Evolutionary conservation across 2,888 invertebrate genomes (phyloP), one percentile per base, ranked within the genome.

Genomic region (Nesidiocoris tenuis): DNA sequence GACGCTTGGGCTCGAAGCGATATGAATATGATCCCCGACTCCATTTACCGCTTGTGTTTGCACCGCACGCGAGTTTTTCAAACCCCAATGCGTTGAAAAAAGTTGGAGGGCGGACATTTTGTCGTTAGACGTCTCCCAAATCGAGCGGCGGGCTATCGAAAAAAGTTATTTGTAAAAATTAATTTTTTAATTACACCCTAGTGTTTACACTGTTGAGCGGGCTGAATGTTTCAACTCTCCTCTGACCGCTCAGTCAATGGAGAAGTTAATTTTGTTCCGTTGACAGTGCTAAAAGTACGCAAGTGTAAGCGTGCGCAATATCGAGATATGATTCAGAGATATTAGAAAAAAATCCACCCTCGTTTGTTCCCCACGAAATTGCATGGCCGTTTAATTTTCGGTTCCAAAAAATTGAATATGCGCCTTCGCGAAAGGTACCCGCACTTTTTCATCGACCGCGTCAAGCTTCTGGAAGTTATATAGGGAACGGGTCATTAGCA

Each of bases 151-250:
- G 5, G 22, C 24, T 22, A 22, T 0, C 54, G 66, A 18, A 65
- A 66, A 66, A 66, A 66, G 66, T 66, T 66, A 66, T 66, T 66
- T 66, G 66, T 66, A 66, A 66, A 66, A 66, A 66, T 66, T 66
- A 66, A 54, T 66, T 66, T 66, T 66, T 66, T 66, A 66, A 66
- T 66, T 66, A 66, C 66, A 54, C 66, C 66, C 66, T 39, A 19
- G 66, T 66, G 66, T 66, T 66, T 66, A 54, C 64, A 39, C 39
- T 7, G 39, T 39, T 39, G 39, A 39, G 5, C 39, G 39, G 39
- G 12, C n/a, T n/a, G n/a, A n/a, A n/a, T n/a, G n/a, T n/a, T n/a
- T n/a, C 12, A 39, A 39, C 39, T 39, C 5, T 39, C 12, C 39
- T 3, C 39, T 39, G 39, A 39, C 39, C 39, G 5, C 39, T 7